Evolutionary conservation across 1,140 invertebrate genomes (phyloP).

Genomic region (Centruroides sculpturatus): DNA sequence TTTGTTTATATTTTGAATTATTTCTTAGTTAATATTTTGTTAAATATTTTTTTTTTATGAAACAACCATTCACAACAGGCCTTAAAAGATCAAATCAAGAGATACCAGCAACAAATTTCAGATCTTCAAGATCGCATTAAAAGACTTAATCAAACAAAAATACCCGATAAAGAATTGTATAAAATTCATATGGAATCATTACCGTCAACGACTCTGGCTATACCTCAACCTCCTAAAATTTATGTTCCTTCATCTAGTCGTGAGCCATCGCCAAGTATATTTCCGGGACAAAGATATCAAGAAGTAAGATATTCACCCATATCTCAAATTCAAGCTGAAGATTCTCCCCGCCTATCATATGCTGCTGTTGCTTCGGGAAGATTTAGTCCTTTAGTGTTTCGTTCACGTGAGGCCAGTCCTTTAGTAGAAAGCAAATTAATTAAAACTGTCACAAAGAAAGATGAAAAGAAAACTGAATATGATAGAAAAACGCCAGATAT

Average conservation of each 20-base stretch:
- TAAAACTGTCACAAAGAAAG: no score
- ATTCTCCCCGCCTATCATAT: not conserved
- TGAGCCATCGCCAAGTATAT: no score
- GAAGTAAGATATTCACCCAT: no score
- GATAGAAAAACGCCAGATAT: no score
- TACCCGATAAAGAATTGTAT: constrained; percentile 11
- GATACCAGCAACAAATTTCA: constrained; percentile 24
- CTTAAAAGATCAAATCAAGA: constrained; percentile 27
- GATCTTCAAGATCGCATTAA: constrained; percentile 23
- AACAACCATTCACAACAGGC: constrained; percentile 17
- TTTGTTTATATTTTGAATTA: constrained; percentile 4
- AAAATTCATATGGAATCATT: constrained; percentile 3
- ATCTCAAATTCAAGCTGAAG: no score
- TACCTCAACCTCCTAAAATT: constrained; percentile 13
- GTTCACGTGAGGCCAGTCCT: not conserved
- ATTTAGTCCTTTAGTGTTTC: constrained; percentile 1
- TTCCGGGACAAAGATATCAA: no score
- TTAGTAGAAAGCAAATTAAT: no score
- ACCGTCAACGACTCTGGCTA: constrained; percentile 5
- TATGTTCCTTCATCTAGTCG: constrained; percentile 4
- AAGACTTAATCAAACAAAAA: constrained; percentile 12
- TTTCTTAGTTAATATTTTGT: constrained; percentile 2
- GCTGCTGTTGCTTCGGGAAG: constrained; percentile 4
- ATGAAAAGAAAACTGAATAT: no score
- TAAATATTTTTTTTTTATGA: constrained; percentile 16